Evolutionary conservation across 2,113 vertebrate species (phyloP), one percentile per base, ranked within the genome.

Genomic region (Corythoichthys haematopterus): DNA sequence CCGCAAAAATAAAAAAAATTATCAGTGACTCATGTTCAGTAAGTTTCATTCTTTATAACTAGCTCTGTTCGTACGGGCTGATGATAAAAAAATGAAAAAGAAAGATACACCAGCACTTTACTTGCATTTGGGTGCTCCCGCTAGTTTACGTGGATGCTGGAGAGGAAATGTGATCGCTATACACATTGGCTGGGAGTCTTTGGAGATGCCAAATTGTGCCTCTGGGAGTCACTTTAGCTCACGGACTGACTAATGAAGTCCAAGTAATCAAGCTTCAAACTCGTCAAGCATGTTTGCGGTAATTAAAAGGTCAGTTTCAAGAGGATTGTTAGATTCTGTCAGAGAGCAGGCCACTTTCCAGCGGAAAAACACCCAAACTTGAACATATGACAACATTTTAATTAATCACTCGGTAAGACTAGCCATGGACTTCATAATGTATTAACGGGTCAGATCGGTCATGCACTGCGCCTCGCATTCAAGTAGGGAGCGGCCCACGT

Each of bases 231-330:
- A 82, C 83, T 80, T 70, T 75, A 77, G 80, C 84, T 86, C 79
- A 80, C 84, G 82, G 77, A 82, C 80, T 81, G 82, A 81, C 81
- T 82, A 85, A 88, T 85, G 86, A 87, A 87, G 81, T 80, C 78
- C 82, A 81, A 82, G 88, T 85, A 83, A 86, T 90, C 85, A 86
- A 84, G 80, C 84, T 71, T 78, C 72, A 81, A 80, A 82, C 85
- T 79, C 86, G 85, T 88, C 83, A 80, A 56, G 75, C 80, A 79
- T 76, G 83, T 86, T 82, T 77, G 75, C 79, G 60, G 79, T 87
- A 88, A 89, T 88, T 86, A 86, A 86, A 84, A 84, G 77, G 82
- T 87, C 69, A 38, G 75, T 72, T 74, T 75, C 73, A 63, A 68
- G 83, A 79, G 78, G 71, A 70, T 45, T 47, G 13, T 85, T 80